Conservation (phyloP, 2,113 vertebrate species). For the Chlorodrepanis virens region DNA sequence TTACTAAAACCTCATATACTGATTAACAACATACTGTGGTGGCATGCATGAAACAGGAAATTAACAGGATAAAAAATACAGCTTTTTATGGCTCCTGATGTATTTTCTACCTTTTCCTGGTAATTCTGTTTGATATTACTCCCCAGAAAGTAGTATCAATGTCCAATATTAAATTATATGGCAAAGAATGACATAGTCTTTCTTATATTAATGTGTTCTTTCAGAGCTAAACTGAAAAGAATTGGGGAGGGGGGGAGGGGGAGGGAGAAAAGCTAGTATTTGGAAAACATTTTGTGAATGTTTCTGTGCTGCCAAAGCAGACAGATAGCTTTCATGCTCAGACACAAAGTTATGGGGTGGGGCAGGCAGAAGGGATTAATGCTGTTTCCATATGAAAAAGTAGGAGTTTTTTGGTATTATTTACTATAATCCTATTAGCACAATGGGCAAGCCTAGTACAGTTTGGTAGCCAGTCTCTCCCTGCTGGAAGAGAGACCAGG, state of each 20-base stretch:
- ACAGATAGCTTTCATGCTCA: slow-evolving; percentile 12
- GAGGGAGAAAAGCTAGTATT: background rate
- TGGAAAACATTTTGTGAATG: slow-evolving; percentile 5
- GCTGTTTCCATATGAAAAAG: slow-evolving; percentile 2
- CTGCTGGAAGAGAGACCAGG: background rate
- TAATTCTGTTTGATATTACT: background rate
- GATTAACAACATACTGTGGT: background rate
- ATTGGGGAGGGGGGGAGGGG: background rate
- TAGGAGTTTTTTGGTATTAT: background rate
- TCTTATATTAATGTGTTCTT: background rate
- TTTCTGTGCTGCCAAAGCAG: slow-evolving; percentile 20
- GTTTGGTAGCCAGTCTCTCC: background rate
- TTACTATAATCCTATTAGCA: background rate
- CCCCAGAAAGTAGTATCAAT: background rate
- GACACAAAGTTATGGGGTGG: slow-evolving; percentile 7
- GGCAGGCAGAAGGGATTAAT: slow-evolving; percentile 10
- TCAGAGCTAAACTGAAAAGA: background rate
- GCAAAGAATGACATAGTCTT: background rate
- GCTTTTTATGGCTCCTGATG: background rate
- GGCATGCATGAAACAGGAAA: background rate
- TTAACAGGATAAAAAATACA: background rate
- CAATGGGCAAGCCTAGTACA: background rate
- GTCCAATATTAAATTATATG: background rate
- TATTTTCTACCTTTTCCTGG: background rate
- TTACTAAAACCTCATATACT: background rate